phyloP scores from a whole-genome alignment of 2,113 vertebrate genomes.

The Paralichthys olivaceus region DNA sequence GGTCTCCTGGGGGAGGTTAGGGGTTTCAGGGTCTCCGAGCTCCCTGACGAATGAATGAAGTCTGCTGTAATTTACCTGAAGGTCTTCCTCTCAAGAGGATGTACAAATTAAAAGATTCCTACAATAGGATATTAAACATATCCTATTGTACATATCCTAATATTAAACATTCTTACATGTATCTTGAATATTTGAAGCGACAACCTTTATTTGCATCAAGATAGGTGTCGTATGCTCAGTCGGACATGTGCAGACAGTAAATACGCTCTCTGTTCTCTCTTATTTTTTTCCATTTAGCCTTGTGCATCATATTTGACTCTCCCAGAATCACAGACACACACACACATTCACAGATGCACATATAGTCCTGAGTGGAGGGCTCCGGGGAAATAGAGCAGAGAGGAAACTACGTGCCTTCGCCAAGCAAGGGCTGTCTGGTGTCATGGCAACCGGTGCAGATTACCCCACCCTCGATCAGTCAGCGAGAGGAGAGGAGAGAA shows the following conservation, averaged over 20 bases:
- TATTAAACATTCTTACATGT: not conserved
- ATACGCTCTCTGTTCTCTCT: conserved; percentile 10
- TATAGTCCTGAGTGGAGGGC: conserved; percentile 69
- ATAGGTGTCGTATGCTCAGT: conserved; percentile 1
- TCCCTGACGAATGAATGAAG: not conserved
- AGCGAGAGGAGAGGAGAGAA: conserved; percentile 42
- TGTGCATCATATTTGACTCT: conserved; percentile 49
- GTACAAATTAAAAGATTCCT: not conserved
- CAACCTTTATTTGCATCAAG: conserved; percentile 1
- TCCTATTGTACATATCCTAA: too few relatives aligned
- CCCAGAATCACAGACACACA: conserved; percentile 45
- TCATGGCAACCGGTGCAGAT: conserved; percentile 92
- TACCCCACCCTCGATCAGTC: conserved; percentile 88
- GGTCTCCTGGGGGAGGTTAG: not conserved
- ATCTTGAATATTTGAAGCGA: conserved; percentile 1
- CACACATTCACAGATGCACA: conserved; percentile 46
- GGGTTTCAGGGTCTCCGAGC: not conserved
- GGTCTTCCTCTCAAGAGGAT: not conserved
- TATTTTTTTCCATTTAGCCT: conserved; percentile 39
- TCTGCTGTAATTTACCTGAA: conserved; percentile 10
- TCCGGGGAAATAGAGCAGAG: conserved; percentile 86
- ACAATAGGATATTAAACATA: too few relatives aligned
- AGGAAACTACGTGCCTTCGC: conserved; percentile 88
- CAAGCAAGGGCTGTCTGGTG: conserved; percentile 93
- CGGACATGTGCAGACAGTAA: conserved; percentile 18